Conservation (phyloP, 2,113 vertebrate genomes). For the Lophotis ruficrista region DNA sequence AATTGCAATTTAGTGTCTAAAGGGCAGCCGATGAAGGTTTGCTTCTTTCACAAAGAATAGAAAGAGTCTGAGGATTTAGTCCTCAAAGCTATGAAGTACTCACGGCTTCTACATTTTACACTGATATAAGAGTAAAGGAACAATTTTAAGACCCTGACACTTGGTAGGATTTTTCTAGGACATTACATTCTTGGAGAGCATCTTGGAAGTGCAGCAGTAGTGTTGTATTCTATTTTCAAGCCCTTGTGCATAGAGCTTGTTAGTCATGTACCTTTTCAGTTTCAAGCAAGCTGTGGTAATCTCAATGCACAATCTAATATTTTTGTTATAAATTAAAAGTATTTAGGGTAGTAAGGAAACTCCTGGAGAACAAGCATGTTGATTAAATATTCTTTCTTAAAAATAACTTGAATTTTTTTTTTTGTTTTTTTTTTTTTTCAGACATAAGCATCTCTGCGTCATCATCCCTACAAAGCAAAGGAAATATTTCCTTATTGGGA, state of each 20-base stretch:
- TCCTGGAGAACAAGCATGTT: neutral
- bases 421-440: conserved; percentile 22
- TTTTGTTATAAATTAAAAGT: neutral
- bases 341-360: neutral
- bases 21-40: neutral
- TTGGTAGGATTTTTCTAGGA: neutral
- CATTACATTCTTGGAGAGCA: neutral
- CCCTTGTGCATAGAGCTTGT: rapidly evolving
- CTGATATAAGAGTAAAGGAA: rapidly evolving
- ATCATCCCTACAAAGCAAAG: conserved; percentile 66
- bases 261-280: neutral
- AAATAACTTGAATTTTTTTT: neutral
- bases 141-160: neutral
- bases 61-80: neutral
- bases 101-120: neutral
- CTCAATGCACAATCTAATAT: neutral
- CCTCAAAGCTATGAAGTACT: neutral
- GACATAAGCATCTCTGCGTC: conserved; percentile 73
- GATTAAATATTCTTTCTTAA: neutral
- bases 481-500: conserved; percentile 68
- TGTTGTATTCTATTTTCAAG: rapidly evolving
- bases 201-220: neutral
- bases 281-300: neutral
- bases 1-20: too few relatives aligned
- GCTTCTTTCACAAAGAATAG: neutral